Conservation (phyloP, 1,140 invertebrate species). For the Pseudomyrmex flavicornis region DNA sequence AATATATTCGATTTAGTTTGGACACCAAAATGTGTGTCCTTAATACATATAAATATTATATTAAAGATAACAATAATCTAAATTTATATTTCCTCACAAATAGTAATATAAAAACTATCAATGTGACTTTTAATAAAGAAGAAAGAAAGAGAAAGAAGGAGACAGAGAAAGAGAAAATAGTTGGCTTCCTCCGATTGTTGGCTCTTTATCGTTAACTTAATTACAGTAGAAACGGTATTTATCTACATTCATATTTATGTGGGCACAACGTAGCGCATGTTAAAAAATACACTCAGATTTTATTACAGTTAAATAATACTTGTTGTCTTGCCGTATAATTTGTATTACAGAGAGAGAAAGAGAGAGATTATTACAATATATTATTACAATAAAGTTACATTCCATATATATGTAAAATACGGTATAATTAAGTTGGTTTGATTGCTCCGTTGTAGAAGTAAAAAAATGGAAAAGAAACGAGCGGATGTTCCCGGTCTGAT, state of each 20-base stretch:
- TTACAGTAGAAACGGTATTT: neutral
- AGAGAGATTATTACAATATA: neutral
- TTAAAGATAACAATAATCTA: no score
- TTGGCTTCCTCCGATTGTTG: constrained; percentile 3
- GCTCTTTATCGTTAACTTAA: constrained; percentile 7
- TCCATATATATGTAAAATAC: constrained; percentile 11
- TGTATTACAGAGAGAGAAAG: neutral
- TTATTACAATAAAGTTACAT: constrained; percentile 6
- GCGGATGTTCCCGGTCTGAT: constrained; percentile 14
- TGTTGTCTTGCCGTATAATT: neutral
- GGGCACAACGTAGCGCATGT: no score
- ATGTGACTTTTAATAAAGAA: no score
- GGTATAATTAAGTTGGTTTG: constrained; percentile 3
- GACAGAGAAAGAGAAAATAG: neutral
- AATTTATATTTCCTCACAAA: neutral
- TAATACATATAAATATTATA: no score
- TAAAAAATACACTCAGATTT: constrained; percentile 2
- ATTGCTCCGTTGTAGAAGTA: neutral
- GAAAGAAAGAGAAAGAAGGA: no score
- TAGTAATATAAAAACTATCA: neutral
- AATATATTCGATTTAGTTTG: no score
- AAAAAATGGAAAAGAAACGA: constrained; percentile 30
- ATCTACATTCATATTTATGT: neutral
- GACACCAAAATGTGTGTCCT: no score
- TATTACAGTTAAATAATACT: neutral